Conservation (phyloP, 2,888 invertebrate species). For the Prosopocoilus inquinatus region DNA sequence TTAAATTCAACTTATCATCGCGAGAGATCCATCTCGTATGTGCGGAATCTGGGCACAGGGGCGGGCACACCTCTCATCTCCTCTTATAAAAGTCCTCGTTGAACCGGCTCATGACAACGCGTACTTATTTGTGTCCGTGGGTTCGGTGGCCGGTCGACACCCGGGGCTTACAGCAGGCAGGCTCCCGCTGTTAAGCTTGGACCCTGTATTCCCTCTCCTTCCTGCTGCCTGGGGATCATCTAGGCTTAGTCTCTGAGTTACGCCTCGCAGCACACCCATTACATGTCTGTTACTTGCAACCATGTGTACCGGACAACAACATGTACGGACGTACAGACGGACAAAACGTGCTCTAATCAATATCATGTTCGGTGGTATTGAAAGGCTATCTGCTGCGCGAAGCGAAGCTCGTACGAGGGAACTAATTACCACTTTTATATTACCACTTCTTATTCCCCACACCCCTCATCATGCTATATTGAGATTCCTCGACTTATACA, state of each 20-base stretch:
- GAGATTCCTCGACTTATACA: no score
- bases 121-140: constrained; percentile 41
- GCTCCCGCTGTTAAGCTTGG: constrained; percentile 24
- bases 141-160: constrained; percentile 49
- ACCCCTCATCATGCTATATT: neutral
- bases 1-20: constrained; percentile 24
- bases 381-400: neutral
- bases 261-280: constrained; percentile 23
- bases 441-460: neutral
- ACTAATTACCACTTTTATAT: constrained; percentile 5
- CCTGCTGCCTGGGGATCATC: constrained; percentile 22
- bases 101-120: constrained; percentile 24
- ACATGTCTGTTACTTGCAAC: constrained; percentile 19
- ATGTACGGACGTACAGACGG: neutral
- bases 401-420: neutral
- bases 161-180: constrained; percentile 35
- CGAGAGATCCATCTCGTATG: constrained; percentile 20
- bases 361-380: constrained; percentile 2
- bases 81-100: constrained; percentile 20
- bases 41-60: constrained; percentile 15
- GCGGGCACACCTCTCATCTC: constrained; percentile 23
- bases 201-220: constrained; percentile 21
- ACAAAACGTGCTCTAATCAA: constrained; percentile 2
- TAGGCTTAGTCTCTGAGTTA: constrained; percentile 22
- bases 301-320: constrained; percentile 2